Base-by-base conservation (phyloP, 2,888 invertebrate species). In the Hybos culiciformis region DNA sequence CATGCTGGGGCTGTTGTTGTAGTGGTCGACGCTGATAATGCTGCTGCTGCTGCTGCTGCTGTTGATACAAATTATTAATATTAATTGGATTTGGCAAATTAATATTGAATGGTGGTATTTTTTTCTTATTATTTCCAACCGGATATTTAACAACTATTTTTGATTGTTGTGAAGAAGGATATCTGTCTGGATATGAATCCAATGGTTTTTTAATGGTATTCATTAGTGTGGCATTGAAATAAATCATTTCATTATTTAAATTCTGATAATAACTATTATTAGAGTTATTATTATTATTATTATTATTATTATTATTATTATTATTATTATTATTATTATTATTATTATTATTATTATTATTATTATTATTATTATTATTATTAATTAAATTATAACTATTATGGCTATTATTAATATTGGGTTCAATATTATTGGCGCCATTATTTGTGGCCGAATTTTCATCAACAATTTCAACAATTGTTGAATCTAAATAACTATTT, bases 281-380 rank as follows among this genome's bases (percentile, higher is more conserved):
- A 5, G 12, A 26, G 9, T 12, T 3, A 26, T 5, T 26, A 26
- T 26, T 26, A 12, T 26, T 3, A 26, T 26, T 12, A 5, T 26
- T 4, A 26, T 26, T 5, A 11, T 31, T n/a, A 12, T 39, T 31
- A 20, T n/a, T 31, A 18, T 7, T 2, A 5, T 37, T 26, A 20
- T 42, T 31, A 29, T 42, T 42, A 12, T 20, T 5, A 36, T 36
- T 36, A 20, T 36, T 3, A 12, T 36, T 26, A 26, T 26, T 12
- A 26, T 26, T 26, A 26, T 12, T 26, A 26, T 26, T 12, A 5
- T 26, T 9, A 26, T 26, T 7, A 5, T 26, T 26, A 26, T 26
- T 6, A 26, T 26, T 26, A 26, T 26, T 26, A 26, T 5, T 26
- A 26, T 26, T 26, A 5, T 26, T 26, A 26, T 26, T 26, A 26